Evolutionary conservation across 2,113 vertebrate species (phyloP).

Genomic region (Cichladusa arquata): DNA sequence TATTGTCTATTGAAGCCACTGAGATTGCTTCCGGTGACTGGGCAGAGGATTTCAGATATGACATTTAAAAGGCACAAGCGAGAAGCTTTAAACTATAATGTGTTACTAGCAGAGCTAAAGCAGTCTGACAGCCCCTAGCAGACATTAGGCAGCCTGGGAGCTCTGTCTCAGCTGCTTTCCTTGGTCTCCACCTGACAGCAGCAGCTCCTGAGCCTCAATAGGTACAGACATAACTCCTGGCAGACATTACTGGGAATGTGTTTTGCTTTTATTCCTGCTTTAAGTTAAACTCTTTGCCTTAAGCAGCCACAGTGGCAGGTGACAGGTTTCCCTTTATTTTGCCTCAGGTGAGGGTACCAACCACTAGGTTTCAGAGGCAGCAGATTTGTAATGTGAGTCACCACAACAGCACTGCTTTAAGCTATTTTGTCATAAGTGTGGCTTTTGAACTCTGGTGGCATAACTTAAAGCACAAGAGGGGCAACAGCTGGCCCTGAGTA

Average conservation of each 20-base stretch:
- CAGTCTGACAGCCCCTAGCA: slow-evolving; percentile 13
- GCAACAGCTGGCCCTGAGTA: not conserved
- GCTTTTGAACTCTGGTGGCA: not conserved
- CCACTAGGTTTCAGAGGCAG: not conserved
- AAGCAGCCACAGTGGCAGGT: not conserved
- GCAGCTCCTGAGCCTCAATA: not conserved
- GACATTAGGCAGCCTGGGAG: not conserved
- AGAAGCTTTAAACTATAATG: slow-evolving; percentile 19
- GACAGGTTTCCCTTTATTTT: not conserved
- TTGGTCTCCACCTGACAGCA: not conserved
- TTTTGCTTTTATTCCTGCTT: not conserved
- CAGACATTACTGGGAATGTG: not conserved
- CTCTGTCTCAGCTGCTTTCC: not conserved
- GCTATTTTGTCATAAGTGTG: not conserved
- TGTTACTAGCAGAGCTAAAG: slow-evolving; percentile 5
- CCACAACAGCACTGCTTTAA: not conserved
- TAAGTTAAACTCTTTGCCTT: not conserved
- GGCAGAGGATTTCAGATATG: slow-evolving; percentile 7
- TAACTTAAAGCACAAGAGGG: not conserved
- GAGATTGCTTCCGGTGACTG: not conserved
- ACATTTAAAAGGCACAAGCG: slow-evolving; percentile 9
- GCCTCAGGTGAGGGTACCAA: not conserved
- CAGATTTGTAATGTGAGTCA: not conserved
- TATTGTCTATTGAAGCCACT: not conserved
- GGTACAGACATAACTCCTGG: not conserved